phyloP scores from a whole-genome alignment of 2,113 vertebrate genomes.

The Lanius collurio region DNA sequence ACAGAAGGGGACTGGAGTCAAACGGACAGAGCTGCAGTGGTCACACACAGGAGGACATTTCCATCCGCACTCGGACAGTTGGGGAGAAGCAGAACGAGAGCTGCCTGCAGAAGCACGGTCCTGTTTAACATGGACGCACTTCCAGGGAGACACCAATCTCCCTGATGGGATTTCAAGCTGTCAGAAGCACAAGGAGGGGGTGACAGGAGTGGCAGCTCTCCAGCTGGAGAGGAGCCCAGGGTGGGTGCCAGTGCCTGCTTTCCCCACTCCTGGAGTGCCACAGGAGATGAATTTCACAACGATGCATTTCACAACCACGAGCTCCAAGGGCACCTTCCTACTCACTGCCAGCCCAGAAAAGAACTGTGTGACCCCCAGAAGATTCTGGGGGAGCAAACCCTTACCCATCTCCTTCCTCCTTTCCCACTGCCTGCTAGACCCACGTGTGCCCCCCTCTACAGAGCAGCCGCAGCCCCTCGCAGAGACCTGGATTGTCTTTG shows the following conservation, averaged over 20 bases:
- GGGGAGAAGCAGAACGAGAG: neutral
- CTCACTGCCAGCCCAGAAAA: neutral
- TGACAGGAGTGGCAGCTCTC: neutral
- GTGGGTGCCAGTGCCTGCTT: neutral
- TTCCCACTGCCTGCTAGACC: fast-evolving
- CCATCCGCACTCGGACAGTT: fast-evolving
- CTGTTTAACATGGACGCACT: neutral
- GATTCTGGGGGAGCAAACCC: neutral
- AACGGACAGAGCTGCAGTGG: neutral
- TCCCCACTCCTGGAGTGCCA: fast-evolving
- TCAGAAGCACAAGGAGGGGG: neutral
- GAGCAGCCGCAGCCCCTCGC: neutral
- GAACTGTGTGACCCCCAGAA: fast-evolving
- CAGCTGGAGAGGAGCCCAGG: neutral
- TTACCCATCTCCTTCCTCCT: neutral
- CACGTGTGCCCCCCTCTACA: fast-evolving
- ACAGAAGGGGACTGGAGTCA: neutral
- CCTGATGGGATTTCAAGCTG: neutral
- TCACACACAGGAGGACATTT: conserved; percentile 29
- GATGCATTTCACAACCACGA: fast-evolving
- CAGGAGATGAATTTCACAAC: neutral
- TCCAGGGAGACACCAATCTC: fast-evolving
- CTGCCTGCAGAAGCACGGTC: neutral
- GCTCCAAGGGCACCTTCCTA: neutral
- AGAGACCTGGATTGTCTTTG: neutral